Conservation (phyloP, 2,113 vertebrate species). For the Corynorhinus townsendii region DNA sequence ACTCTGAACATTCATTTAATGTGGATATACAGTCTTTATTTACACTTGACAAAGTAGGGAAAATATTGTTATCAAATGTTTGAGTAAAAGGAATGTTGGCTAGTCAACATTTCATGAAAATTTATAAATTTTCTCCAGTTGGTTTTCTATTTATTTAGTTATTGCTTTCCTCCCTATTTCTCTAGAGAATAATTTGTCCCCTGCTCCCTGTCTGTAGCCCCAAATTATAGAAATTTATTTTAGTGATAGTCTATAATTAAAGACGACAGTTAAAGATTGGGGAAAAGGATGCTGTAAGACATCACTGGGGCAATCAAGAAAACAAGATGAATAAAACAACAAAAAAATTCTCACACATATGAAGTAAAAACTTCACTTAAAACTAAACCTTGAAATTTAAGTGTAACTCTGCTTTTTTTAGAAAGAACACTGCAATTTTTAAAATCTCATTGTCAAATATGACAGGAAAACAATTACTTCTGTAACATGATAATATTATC, state of each 20-base stretch:
- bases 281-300: neutral
- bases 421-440: neutral
- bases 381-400: neutral
- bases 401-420: neutral
- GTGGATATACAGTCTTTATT: neutral
- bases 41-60: neutral
- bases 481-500: neutral
- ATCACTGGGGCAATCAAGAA: neutral
- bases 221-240: neutral
- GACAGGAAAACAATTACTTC: neutral
- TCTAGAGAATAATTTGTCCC: neutral
- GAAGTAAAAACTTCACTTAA: neutral
- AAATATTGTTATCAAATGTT: neutral
- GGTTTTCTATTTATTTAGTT: neutral
- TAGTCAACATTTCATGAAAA: neutral
- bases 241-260: neutral
- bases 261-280: neutral
- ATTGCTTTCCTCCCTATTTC: neutral
- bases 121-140: conserved; percentile 2
- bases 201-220: neutral
- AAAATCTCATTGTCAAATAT: neutral
- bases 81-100: neutral
- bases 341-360: neutral
- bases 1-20: neutral
- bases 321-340: neutral